phyloP scores from a whole-genome alignment of 1,140 invertebrate species.

The Mya arenaria region DNA sequence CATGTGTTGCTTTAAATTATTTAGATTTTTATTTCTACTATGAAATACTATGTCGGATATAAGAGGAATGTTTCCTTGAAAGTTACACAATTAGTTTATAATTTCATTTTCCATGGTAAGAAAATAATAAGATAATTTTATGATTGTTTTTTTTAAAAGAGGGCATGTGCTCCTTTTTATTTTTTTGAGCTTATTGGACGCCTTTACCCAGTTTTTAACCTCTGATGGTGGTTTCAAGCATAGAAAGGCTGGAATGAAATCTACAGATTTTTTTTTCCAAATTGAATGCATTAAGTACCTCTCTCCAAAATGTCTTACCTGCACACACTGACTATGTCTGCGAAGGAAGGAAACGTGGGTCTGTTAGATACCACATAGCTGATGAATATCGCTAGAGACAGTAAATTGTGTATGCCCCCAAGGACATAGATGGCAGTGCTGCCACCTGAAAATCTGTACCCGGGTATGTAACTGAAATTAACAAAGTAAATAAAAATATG shows the following conservation, averaged over 20 bases:
- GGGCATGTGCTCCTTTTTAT: not conserved
- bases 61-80: too few relatives aligned
- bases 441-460: slow-evolving; percentile 28
- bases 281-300: not conserved
- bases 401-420: slow-evolving; percentile 75
- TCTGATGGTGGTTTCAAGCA: not conserved
- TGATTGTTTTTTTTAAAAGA: too few relatives aligned
- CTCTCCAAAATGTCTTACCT: not conserved
- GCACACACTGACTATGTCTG: slow-evolving; percentile 32
- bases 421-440: slow-evolving; percentile 59
- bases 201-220: not conserved
- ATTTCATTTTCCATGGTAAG: too few relatives aligned
- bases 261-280: not conserved
- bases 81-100: too few relatives aligned
- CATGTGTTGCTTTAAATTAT: too few relatives aligned
- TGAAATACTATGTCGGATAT: too few relatives aligned
- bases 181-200: not conserved
- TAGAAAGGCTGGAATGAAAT: not conserved
- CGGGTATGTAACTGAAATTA: slow-evolving; percentile 7
- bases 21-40: too few relatives aligned
- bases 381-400: slow-evolving; percentile 70
- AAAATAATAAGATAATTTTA: too few relatives aligned
- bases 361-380: slow-evolving; percentile 77
- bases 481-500: too few relatives aligned
- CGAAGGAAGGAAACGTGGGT: slow-evolving; percentile 63